phyloP scores from a whole-genome alignment of 2,888 invertebrate genomes.

The Schrankia costaestrigalis region DNA sequence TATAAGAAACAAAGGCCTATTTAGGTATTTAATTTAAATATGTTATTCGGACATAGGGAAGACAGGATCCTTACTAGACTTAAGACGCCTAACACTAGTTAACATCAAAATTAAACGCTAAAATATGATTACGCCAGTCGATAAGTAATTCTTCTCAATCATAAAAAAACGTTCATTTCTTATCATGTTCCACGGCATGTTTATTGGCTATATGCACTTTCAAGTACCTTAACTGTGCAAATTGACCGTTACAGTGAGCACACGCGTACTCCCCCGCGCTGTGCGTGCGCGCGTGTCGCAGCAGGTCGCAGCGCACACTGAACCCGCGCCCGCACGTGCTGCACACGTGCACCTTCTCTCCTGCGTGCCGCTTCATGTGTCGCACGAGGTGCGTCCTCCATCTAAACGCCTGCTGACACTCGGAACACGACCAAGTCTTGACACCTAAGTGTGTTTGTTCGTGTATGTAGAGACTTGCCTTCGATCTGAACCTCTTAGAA shows the following conservation, averaged over 20 bases:
- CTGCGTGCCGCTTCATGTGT: conserved; percentile 66
- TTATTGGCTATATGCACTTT: conserved; percentile 66
- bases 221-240: conserved; percentile 76
- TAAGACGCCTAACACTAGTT: too few relatives aligned
- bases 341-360: conserved; percentile 61
- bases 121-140: too few relatives aligned
- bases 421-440: conserved; percentile 36
- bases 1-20: too few relatives aligned
- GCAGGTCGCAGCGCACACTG: conserved; percentile 64
- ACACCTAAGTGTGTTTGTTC: conserved; percentile 52
- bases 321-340: conserved; percentile 71
- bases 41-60: too few relatives aligned
- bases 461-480: conserved; percentile 75
- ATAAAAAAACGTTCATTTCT: neutral
- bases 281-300: conserved; percentile 75
- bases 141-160: neutral
- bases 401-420: conserved; percentile 64
- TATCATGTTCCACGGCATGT: conserved; percentile 26
- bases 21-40: too few relatives aligned
- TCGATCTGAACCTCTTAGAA: conserved; percentile 69
- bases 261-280: conserved; percentile 60
- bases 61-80: too few relatives aligned
- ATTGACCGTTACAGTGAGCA: conserved; percentile 61
- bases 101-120: too few relatives aligned
- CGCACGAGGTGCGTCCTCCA: conserved; percentile 67